A percentile compares a stretch with the other conserved stretches of the same genome.
Evolutionary conservation across 2,888 invertebrate genomes (phyloP).

Genomic region (Hydropsyche betteni): DNA sequence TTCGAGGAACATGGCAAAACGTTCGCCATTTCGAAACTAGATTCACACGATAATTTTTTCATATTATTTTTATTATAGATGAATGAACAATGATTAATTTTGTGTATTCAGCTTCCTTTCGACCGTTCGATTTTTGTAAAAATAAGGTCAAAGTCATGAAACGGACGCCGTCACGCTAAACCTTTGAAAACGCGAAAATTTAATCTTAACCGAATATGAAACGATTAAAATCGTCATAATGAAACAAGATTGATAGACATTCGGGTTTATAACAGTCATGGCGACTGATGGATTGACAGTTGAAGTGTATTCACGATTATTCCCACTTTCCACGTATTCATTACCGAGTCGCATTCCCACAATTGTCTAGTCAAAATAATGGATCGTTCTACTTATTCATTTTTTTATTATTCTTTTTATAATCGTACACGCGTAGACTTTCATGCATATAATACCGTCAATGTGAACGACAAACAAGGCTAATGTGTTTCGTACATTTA

Average conservation of each 20-base stretch:
- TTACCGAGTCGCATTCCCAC: slow-evolving; percentile 13
- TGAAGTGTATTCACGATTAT: slow-evolving; percentile 19
- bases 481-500: not conserved
- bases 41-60: not conserved
- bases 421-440: not conserved
- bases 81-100: not conserved
- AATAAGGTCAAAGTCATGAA: slow-evolving; percentile 11
- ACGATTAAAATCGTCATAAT: too few relatives aligned
- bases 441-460: not conserved
- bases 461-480: not conserved
- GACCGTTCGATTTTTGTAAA: too few relatives aligned
- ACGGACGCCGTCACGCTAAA: not conserved
- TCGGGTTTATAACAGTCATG: not conserved
- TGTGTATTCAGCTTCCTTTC: not conserved
- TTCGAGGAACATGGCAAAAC: not conserved
- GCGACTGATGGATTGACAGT: slow-evolving; percentile 10
- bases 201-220: too few relatives aligned
- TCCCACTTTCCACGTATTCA: slow-evolving; percentile 19
- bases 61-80: not conserved
- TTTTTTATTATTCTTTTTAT: not conserved
- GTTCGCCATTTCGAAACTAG: not conserved
- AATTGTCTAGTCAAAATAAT: slow-evolving; percentile 25
- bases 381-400: slow-evolving; percentile 19
- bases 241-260: not conserved
- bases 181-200: too few relatives aligned